Base-by-base conservation (phyloP, 2,113 vertebrate genomes). In the Notechis scutatus region DNA sequence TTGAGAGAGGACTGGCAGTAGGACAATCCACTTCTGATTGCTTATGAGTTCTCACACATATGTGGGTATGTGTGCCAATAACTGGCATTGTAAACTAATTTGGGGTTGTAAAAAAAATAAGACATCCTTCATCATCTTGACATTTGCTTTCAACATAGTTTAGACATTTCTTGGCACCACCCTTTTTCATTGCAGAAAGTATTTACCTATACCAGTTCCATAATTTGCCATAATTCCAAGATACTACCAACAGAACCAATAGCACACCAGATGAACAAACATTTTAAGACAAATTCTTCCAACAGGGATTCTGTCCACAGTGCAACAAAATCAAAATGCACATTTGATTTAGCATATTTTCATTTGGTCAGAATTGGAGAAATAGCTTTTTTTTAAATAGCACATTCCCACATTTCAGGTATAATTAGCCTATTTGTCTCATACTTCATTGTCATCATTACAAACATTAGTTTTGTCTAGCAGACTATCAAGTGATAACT, bases 91-190 rank as follows among this genome's bases (percentile, higher is more conserved):
- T 50, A 45, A 45, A 50, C 87, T 81, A 7, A 0, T 94, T 93
- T 90, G 59, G 85, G 0, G 5, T 94, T 92, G 92, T 92, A 91
- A 93, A 95, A 50, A 91, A 94, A 96, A 88, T 45, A 45, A 93
- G 93, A 55, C 55, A 34, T 74, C 88, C 90, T 93, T 92, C 50
- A 24, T 0, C 0, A 18, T 47, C 52, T 45, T 93, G 14, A 87
- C 74, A 87, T 20, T 95, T 20, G 54, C 94, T 95, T 92, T 94
- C 94, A 96, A 92, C 26, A n/a, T 0, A 0, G 0, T 0, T 81
- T 29, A 90, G 50, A 26, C 2, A 34, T 88, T 95, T 93, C 95
- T 85, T 95, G 92, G 92, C 94, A 90, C 92, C 89, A 85, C 92
- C 93, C 87, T 47, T 95, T 96, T 94, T 94, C 0, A 0, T 91